Percentiles rank a stretch among this genome's conserved stretches.
Evolutionary conservation across 2,888 invertebrate species (phyloP).

Genomic region (Polydrusus pterygomalis): DNA sequence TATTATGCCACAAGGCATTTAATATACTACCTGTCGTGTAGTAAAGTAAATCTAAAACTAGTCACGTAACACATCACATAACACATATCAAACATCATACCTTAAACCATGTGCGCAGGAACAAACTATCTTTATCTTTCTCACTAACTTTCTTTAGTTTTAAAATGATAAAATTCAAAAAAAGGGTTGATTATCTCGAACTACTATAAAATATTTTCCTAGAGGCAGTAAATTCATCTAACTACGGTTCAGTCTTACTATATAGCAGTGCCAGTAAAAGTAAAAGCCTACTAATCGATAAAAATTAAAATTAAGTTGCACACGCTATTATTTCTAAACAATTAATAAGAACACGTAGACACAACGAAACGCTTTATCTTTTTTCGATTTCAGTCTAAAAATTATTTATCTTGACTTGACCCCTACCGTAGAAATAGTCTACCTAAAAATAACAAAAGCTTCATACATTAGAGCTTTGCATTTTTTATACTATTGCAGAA

Average conservation of each 20-base stretch:
- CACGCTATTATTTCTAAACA: neutral
- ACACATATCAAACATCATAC: constrained; percentile 16
- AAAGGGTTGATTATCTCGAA: neutral
- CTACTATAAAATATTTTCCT: constrained; percentile 14
- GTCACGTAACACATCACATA: no score
- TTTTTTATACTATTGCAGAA: constrained; percentile 34
- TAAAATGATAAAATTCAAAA: neutral
- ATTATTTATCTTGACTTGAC: constrained; percentile 44
- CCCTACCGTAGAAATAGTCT: constrained; percentile 31
- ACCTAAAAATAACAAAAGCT: constrained; percentile 34
- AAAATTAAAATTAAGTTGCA: neutral
- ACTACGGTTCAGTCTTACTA: constrained; percentile 16
- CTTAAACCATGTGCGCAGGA: constrained; percentile 29
- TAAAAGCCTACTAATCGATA: neutral
- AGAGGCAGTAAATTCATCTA: constrained; percentile 3
- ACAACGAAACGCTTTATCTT: constrained; percentile 35
- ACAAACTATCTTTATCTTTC: constrained; percentile 2
- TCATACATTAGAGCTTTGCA: constrained; percentile 30
- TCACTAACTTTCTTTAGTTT: neutral
- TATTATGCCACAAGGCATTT: neutral
- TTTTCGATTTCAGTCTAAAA: constrained; percentile 39
- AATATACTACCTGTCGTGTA: neutral
- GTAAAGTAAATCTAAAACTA: no score
- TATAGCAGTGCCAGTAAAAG: no score
- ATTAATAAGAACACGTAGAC: constrained; percentile 34